Evolutionary conservation across 2,888 invertebrate species (phyloP).

Genomic region (Yponomeuta sedellus): DNA sequence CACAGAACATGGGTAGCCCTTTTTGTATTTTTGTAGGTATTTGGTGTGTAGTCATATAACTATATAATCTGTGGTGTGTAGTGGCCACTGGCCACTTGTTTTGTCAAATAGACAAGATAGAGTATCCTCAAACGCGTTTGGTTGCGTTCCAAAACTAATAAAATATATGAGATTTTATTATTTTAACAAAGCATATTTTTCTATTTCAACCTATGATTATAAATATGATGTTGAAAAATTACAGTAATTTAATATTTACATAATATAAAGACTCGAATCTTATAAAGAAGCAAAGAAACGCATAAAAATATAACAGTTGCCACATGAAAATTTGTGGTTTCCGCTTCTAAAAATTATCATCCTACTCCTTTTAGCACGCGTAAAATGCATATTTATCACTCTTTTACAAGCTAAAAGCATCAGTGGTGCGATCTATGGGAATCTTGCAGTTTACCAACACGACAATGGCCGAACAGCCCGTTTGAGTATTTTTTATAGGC

Average conservation of each 20-base stretch:
- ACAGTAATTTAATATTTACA: background rate
- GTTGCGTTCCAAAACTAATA: background rate
- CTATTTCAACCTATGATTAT: too few species aligned
- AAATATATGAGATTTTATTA: background rate
- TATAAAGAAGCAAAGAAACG: background rate
- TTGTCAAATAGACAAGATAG: background rate
- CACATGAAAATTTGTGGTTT: slow-evolving; percentile 38
- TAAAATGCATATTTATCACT: slow-evolving; percentile 70
- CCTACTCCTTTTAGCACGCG: slow-evolving; percentile 71
- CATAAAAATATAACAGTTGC: slow-evolving; percentile 33
- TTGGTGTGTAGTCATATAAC: too few species aligned
- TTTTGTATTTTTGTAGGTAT: too few species aligned
- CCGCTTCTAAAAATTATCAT: slow-evolving; percentile 44
- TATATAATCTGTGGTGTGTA: too few species aligned
- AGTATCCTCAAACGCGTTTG: background rate
- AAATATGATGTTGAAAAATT: background rate
- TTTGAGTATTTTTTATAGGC: slow-evolving; percentile 74
- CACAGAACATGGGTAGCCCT: too few species aligned
- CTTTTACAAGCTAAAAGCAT: slow-evolving; percentile 68
- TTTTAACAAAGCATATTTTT: background rate
- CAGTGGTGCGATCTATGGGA: slow-evolving; percentile 74
- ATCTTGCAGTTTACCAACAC: slow-evolving; percentile 76
- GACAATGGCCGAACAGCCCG: slow-evolving; percentile 75
- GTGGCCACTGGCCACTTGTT: background rate
- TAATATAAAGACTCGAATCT: background rate